A percentile compares a stretch with the other conserved stretches of the same genome.
Conservation (phyloP, 1,140 invertebrate genomes). For the Oscheius sp. region DNA sequence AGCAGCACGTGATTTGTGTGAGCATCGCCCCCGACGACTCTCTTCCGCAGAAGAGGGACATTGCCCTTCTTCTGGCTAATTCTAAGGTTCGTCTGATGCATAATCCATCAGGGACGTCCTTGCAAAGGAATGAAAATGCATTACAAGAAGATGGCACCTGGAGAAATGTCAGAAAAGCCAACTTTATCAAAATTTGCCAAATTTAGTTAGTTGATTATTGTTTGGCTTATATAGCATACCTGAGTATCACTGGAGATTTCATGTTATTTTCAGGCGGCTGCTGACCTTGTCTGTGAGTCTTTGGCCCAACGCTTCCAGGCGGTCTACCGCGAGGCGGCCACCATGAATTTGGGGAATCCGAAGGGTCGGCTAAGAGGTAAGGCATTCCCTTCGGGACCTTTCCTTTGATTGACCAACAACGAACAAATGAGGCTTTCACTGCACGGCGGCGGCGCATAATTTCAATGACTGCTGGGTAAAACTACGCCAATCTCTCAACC, state of each 20-base stretch:
- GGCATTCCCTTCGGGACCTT: not conserved
- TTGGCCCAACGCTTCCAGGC: conserved; percentile 18
- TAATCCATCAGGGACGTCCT: not conserved
- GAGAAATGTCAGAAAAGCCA: too few relatives aligned
- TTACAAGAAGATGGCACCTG: too few relatives aligned
- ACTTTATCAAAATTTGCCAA: too few relatives aligned
- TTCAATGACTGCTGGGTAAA: too few relatives aligned
- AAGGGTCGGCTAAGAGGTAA: not conserved
- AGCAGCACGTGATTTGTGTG: conserved; percentile 3
- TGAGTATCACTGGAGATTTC: too few relatives aligned
- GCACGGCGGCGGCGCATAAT: too few relatives aligned
- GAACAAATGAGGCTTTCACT: too few relatives aligned
- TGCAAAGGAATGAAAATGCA: too few relatives aligned
- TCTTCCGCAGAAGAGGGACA: conserved; percentile 4
- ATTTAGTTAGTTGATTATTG: too few relatives aligned
- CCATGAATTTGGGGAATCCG: not conserved
- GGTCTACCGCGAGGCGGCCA: conserved; percentile 16
- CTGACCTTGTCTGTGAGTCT: not conserved
- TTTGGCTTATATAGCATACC: too few relatives aligned
- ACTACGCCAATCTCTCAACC: too few relatives aligned
- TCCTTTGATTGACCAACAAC: too few relatives aligned
- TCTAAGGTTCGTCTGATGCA: not conserved
- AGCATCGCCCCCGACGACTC: conserved; percentile 1
- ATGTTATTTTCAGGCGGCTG: conserved; percentile 23
- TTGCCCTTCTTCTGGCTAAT: not conserved